phyloP scores from a whole-genome alignment of 1,140 invertebrate species.

The Phocides pigmalion region DNA sequence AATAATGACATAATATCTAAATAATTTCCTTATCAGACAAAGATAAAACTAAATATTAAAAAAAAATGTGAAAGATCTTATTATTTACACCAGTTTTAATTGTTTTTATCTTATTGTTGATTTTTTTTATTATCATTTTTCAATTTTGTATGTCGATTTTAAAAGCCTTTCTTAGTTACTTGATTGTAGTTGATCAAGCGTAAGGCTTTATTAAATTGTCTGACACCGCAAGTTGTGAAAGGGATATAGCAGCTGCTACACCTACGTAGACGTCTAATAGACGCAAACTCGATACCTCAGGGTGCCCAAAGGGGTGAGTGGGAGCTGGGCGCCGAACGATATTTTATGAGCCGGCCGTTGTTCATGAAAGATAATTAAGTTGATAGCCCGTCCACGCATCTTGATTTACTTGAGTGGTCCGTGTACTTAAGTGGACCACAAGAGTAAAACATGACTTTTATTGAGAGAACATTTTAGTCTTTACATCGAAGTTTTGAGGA shows the following conservation, averaged over 20 bases:
- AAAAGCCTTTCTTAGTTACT: not conserved
- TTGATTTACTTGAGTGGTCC: conserved; percentile 2
- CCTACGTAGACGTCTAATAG: not conserved
- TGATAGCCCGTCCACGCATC: not conserved
- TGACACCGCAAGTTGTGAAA: not conserved
- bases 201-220: not conserved
- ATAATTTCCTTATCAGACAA: too few relatives aligned
- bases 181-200: not conserved
- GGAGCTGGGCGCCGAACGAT: not conserved
- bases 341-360: not conserved
- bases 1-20: too few relatives aligned
- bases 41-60: too few relatives aligned
- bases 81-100: too few relatives aligned
- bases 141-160: too few relatives aligned
- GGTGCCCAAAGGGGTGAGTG: conserved; percentile 1
- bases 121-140: too few relatives aligned
- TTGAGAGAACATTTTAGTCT: not conserved
- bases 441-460: too few relatives aligned
- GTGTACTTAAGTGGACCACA: not conserved
- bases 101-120: too few relatives aligned
- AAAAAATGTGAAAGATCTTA: too few relatives aligned
- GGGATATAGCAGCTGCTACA: not conserved
- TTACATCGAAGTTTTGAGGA: too few relatives aligned
- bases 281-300: not conserved
- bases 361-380: conserved; percentile 3